Percentiles rank a stretch among this genome's conserved stretches.
phyloP scores from a whole-genome alignment of 1,140 invertebrate genomes.

The Leptoteleia sp. region DNA sequence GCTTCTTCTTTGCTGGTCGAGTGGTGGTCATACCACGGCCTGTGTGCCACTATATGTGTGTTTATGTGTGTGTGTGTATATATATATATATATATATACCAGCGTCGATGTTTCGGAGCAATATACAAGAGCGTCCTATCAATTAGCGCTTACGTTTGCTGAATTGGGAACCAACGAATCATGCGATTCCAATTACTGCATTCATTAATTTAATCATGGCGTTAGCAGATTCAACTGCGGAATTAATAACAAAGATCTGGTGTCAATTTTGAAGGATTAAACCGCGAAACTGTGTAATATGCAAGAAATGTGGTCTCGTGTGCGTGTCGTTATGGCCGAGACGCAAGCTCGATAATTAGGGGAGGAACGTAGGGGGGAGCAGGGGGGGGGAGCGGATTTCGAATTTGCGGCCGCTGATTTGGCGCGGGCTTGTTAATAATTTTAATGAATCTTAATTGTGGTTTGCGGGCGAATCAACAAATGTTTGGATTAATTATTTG shows the following conservation, averaged over 20 bases:
- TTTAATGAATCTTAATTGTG: constrained; percentile 56
- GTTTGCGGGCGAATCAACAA: constrained; percentile 36
- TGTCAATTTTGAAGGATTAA: constrained; percentile 57
- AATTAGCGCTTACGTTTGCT: constrained; percentile 63
- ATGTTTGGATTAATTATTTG: constrained; percentile 57
- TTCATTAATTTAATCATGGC: constrained; percentile 65
- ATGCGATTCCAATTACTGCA: constrained; percentile 63
- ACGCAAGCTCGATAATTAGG: constrained; percentile 24
- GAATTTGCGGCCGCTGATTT: constrained; percentile 41
- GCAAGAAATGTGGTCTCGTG: constrained; percentile 55
- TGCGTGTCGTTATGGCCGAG: constrained; percentile 18
- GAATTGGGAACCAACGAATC: constrained; percentile 59
- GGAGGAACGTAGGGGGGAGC: neutral
- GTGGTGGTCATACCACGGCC: no score
- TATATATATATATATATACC: no score
- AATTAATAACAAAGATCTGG: constrained; percentile 64
- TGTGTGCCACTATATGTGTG: no score
- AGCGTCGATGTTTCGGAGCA: constrained; percentile 8
- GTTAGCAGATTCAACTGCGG: constrained; percentile 56
- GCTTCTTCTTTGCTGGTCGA: constrained; percentile 5
- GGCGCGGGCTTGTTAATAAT: constrained; percentile 47
- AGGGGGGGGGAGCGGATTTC: neutral
- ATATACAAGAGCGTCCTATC: constrained; percentile 39
- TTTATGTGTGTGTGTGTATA: no score
- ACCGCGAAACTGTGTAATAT: constrained; percentile 44